phyloP scores from a whole-genome alignment of 2,888 invertebrate genomes.

The Nasonovia ribisnigri region DNA sequence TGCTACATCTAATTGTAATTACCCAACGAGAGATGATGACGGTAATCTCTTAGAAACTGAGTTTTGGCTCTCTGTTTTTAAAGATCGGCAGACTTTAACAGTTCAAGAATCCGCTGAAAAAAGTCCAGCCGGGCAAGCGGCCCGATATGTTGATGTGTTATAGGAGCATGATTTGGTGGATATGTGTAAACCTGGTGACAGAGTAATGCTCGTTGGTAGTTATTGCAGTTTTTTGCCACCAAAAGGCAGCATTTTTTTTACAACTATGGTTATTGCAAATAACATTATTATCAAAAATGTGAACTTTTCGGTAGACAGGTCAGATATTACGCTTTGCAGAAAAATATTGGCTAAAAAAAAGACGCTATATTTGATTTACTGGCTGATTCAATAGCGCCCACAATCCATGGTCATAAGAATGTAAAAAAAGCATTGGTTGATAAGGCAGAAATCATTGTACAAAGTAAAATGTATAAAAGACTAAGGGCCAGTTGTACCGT shows the following conservation, averaged over 20 bases:
- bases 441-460: no score
- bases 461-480: no score
- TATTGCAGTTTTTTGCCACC: slow-evolving; percentile 81
- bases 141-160: slow-evolving; percentile 93
- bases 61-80: slow-evolving; percentile 93
- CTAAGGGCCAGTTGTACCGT: no score
- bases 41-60: slow-evolving; percentile 98
- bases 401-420: no score
- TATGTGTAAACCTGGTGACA: slow-evolving; percentile 93
- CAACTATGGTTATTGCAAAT: slow-evolving; percentile 97
- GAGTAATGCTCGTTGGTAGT: slow-evolving; percentile 95
- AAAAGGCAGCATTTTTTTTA: slow-evolving; percentile 69
- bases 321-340: no score
- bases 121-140: slow-evolving; percentile 94
- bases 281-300: slow-evolving; percentile 94
- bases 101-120: slow-evolving; percentile 99
- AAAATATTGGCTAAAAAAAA: no score
- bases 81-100: slow-evolving; percentile 96
- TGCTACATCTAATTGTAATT: slow-evolving; percentile 80
- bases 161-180: slow-evolving; percentile 98
- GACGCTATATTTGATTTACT: no score
- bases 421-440: no score
- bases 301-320: slow-evolving; percentile 80
- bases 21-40: slow-evolving; percentile 98
- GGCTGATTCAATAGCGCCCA: no score